Conservation (phyloP, 1,140 invertebrate species). For the Drosophila insularis region DNA sequence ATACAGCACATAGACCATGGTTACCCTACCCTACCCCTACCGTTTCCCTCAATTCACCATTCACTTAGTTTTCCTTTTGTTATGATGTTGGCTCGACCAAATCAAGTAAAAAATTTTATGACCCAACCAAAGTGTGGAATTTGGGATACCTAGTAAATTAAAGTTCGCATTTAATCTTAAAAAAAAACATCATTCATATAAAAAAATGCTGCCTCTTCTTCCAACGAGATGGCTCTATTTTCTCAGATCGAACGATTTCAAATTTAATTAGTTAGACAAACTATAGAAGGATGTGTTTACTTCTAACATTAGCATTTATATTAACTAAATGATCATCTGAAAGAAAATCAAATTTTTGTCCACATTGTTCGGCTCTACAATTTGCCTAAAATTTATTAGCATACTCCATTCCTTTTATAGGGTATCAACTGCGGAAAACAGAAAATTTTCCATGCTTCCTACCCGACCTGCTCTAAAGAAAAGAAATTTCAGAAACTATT, state of each 20-base stretch:
- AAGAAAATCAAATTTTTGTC: no score
- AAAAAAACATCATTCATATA: no score
- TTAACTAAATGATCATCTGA: no score
- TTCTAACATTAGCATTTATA: no score
- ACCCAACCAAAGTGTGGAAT: constrained; percentile 14
- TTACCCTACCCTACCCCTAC: constrained; percentile 21
- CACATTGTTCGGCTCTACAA: no score
- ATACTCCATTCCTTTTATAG: not conserved
- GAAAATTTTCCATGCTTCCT: not conserved
- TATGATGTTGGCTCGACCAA: constrained; percentile 35
- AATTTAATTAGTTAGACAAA: no score
- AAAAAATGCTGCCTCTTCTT: no score
- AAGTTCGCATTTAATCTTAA: no score
- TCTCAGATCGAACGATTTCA: no score
- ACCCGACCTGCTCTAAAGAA: not conserved
- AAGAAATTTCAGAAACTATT: constrained; percentile 9
- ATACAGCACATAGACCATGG: not conserved
- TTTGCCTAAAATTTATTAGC: no score
- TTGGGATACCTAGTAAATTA: constrained; percentile 27
- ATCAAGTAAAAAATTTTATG: constrained; percentile 60
- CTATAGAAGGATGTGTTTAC: no score
- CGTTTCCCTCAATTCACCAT: constrained; percentile 3
- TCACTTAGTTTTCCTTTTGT: constrained; percentile 32
- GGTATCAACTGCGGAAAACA: not conserved
- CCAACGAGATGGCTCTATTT: no score